Conservation (phyloP, 2,113 vertebrate genomes). For the Brachyistius frenatus region DNA sequence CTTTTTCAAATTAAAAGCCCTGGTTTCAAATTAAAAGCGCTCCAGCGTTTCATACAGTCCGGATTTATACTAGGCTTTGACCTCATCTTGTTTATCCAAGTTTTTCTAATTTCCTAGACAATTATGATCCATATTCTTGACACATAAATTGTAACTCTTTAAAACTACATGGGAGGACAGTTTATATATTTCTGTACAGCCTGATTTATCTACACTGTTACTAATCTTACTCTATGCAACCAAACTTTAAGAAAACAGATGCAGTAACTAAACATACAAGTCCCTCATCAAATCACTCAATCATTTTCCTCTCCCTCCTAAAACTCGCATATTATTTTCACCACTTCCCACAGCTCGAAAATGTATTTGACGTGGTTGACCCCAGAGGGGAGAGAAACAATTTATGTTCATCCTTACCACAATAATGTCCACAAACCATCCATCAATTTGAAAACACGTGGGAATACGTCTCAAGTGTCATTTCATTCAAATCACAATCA, state of each 20-base stretch:
- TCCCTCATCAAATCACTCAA: background rate
- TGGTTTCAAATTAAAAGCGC: too few relatives aligned
- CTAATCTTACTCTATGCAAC: background rate
- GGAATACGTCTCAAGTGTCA: background rate
- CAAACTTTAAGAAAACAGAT: slow-evolving; percentile 6
- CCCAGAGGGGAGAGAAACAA: background rate
- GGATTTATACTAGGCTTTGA: too few relatives aligned
- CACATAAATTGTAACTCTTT: background rate
- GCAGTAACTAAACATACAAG: background rate
- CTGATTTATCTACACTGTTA: background rate
- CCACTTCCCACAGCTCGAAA: background rate
- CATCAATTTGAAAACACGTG: background rate
- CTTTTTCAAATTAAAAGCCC: too few relatives aligned
- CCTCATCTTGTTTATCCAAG: background rate
- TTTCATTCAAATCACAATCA: background rate
- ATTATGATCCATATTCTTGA: slow-evolving; percentile 7
- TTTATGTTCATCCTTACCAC: background rate
- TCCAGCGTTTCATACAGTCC: too few relatives aligned
- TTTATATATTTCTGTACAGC: slow-evolving; percentile 4
- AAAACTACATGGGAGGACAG: background rate
- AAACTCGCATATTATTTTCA: slow-evolving; percentile 1
- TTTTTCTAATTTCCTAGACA: background rate
- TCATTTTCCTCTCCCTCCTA: background rate
- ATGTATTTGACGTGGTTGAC: background rate
- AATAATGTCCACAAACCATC: background rate